These are phyloP conservation scores for Anagyrus pseudococci DNA, from an alignment of 2,888 invertebrate genomes.

Conservation along the genomic window DNA sequence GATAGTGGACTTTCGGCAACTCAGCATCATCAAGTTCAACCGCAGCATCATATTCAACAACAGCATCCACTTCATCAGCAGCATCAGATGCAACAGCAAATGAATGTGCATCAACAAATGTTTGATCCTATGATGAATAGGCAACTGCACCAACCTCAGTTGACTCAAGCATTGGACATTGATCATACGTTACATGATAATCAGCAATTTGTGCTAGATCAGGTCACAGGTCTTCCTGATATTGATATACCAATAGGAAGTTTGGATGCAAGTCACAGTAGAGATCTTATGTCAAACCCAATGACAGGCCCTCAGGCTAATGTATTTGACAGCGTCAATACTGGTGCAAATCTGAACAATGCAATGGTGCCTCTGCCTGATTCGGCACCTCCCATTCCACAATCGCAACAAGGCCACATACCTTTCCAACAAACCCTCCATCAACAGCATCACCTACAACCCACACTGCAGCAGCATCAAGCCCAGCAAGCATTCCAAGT, in stretches of 20 bases:
- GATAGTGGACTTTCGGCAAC: constrained; percentile 44
- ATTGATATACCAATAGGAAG: constrained; percentile 55
- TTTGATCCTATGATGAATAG: constrained; percentile 55
- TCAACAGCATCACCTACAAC: constrained; percentile 40
- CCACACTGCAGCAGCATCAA: constrained; percentile 30
- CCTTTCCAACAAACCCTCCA: constrained; percentile 31
- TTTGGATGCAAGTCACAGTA: constrained; percentile 48
- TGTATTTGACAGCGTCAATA: constrained; percentile 29
- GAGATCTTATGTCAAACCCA: constrained; percentile 37
- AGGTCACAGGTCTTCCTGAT: constrained; percentile 55
- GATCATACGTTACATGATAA: constrained; percentile 48
- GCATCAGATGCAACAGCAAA: constrained; percentile 41
- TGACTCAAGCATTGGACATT: constrained; percentile 46
- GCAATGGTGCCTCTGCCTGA: constrained; percentile 35
- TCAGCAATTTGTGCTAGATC: constrained; percentile 54
- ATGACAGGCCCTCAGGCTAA: constrained; percentile 23
- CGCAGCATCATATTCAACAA: constrained; percentile 36
- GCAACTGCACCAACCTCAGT: constrained; percentile 50
- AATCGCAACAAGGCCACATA: constrained; percentile 30
- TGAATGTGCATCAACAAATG: constrained; percentile 51
- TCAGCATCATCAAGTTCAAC: constrained; percentile 41
- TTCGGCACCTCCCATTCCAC: constrained; percentile 19
- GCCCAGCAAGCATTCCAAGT: constrained; percentile 21
- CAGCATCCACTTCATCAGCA: constrained; percentile 34
- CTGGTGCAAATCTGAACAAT: constrained; percentile 25